These are phyloP conservation scores for Cephalopterus ornatus DNA, from an alignment of 2,113 vertebrate genomes.

Conservation along the genomic window DNA sequence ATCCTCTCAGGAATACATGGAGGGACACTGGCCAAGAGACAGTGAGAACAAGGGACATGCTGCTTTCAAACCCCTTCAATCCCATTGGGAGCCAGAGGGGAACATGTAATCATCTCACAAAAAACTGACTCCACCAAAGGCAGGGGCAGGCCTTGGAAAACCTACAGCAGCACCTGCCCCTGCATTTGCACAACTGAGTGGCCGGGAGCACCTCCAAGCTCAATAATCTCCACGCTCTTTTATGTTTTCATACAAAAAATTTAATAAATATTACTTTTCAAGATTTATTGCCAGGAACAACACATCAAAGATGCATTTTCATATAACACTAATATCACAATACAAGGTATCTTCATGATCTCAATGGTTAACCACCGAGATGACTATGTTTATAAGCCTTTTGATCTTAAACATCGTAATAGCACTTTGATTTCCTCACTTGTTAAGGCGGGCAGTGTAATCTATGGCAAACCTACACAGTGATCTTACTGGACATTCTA, in stretches of 20 bases:
- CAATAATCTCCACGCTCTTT: conserved; percentile 75
- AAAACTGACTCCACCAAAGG: background rate
- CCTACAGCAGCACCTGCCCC: background rate
- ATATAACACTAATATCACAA: conserved; percentile 90
- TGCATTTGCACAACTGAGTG: background rate
- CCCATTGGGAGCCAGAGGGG: background rate
- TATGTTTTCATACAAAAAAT: conserved; percentile 98
- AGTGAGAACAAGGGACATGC: background rate
- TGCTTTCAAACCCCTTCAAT: background rate
- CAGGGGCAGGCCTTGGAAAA: background rate
- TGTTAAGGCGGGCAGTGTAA: conserved; percentile 87
- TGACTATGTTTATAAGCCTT: conserved; percentile 84
- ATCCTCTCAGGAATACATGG: accelerated
- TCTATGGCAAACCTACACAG: conserved; percentile 79
- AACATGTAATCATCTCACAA: background rate
- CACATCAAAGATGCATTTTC: conserved; percentile 89
- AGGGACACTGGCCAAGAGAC: background rate
- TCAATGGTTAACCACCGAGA: conserved; percentile 84
- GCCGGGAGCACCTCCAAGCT: background rate
- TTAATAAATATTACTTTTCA: conserved; percentile 99
- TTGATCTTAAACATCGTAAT: conserved; percentile 71
- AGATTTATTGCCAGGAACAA: conserved; percentile 97
- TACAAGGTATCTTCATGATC: conserved; percentile 88
- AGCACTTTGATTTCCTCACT: conserved; percentile 82
- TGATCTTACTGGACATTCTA: conserved; percentile 88